phyloP scores from a whole-genome alignment of 2,888 invertebrate species.

The Hypomecis punctinalis region DNA sequence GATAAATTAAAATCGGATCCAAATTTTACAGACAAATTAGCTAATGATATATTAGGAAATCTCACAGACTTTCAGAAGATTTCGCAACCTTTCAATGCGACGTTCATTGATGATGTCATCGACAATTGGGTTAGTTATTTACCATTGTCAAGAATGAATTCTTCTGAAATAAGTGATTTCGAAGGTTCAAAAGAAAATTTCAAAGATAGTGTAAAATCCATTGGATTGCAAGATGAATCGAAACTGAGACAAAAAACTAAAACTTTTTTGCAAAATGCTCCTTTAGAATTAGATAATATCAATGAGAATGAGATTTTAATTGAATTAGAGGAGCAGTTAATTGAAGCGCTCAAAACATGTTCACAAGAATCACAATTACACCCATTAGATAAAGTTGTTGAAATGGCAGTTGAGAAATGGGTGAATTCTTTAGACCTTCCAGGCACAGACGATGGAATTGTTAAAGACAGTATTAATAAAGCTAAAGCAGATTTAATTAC shows the following conservation, averaged over 20 bases:
- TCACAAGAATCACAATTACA: not conserved
- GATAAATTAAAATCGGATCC: conserved; percentile 30
- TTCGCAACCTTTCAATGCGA: conserved; percentile 23
- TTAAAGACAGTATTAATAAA: conserved; percentile 12
- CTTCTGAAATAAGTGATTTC: conserved; percentile 3
- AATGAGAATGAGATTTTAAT: conserved; percentile 23
- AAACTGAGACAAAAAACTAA: conserved; percentile 28
- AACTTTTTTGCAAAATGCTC: conserved; percentile 34
- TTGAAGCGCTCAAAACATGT: conserved; percentile 8
- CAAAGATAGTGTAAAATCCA: conserved; percentile 16
- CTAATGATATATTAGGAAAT: conserved; percentile 40
- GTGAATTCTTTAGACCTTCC: conserved; percentile 12
- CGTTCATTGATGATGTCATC: not conserved
- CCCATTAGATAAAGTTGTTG: conserved; percentile 8
- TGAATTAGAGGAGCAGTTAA: conserved; percentile 32
- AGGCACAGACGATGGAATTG: conserved; percentile 6
- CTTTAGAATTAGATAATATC: conserved; percentile 37
- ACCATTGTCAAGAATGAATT: conserved; percentile 33
- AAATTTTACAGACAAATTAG: conserved; percentile 31
- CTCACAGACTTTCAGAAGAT: conserved; percentile 45
- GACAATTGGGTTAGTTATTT: conserved; percentile 13
- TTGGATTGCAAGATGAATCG: conserved; percentile 17
- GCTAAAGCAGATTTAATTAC: conserved; percentile 19
- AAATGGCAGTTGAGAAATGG: conserved; percentile 18
- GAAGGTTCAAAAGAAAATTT: conserved; percentile 14